These are phyloP conservation scores for Drosophila parthenogenetica DNA, from an alignment of 2,888 invertebrate genomes.

Conservation along the genomic window DNA sequence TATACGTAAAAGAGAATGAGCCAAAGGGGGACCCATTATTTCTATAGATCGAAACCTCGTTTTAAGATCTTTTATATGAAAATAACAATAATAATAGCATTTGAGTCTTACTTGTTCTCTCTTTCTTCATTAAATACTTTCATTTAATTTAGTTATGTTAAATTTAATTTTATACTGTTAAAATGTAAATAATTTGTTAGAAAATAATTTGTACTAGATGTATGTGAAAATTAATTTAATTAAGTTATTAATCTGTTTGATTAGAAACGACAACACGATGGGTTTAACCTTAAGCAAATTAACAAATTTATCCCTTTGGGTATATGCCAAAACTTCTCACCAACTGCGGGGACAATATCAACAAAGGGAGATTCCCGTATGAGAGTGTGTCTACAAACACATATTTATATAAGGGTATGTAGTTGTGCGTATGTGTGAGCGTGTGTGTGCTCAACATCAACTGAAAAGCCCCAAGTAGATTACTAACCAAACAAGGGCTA, in stretches of 20 bases:
- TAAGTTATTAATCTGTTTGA: constrained; percentile 30
- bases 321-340: constrained; percentile 68
- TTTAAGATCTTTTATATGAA: no score
- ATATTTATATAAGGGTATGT: constrained; percentile 7
- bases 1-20: no score
- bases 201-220: no score
- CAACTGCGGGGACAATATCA: constrained; percentile 68
- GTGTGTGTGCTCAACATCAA: constrained; percentile 35
- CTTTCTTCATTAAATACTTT: no score
- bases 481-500: constrained; percentile 68
- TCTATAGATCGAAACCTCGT: no score
- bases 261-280: constrained; percentile 26
- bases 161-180: no score
- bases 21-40: no score
- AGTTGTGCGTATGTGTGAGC: constrained; percentile 12
- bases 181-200: no score
- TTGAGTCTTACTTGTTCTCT: no score
- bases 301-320: constrained; percentile 70
- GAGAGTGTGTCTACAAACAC: constrained; percentile 5
- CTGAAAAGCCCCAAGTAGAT: constrained; percentile 64
- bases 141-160: no score
- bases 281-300: constrained; percentile 67
- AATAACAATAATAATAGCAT: no score
- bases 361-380: constrained; percentile 49
- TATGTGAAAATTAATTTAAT: constrained; percentile 6